A percentile compares a stretch with the other conserved stretches of the same genome.
Conservation (phyloP, 1,140 invertebrate species). For the Idris sp. region DNA sequence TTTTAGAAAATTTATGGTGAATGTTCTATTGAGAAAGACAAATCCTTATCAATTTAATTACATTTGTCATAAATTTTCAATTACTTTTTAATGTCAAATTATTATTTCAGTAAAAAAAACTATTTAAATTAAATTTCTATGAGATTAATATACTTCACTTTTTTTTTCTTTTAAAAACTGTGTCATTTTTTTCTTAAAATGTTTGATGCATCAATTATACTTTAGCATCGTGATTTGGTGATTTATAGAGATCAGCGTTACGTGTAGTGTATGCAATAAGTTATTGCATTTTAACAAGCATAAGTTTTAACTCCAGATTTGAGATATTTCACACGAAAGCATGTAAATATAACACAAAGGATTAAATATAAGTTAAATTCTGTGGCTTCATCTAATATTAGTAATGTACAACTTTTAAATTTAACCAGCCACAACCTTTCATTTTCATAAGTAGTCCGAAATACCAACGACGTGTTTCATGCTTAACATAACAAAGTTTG, state of each 20-base stretch:
- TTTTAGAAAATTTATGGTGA: no score
- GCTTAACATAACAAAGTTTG: constrained; percentile 31
- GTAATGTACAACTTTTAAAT: constrained; percentile 49
- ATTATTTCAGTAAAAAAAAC: no score
- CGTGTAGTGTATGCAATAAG: constrained; percentile 12
- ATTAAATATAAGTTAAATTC: constrained; percentile 48
- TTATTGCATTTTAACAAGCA: constrained; percentile 17
- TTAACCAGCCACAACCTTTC: constrained; percentile 44
- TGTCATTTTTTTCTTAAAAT: no score
- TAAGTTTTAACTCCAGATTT: constrained; percentile 37
- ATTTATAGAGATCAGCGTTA: constrained; percentile 12
- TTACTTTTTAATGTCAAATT: no score
- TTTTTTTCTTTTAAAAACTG: no score
- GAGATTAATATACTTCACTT: no score
- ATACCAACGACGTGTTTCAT: constrained; percentile 43
- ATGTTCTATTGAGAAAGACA: no score
- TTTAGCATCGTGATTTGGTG: constrained; percentile 14
- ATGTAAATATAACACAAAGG: constrained; percentile 42
- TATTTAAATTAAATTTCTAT: no score
- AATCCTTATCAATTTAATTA: no score
- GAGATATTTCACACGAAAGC: constrained; percentile 19
- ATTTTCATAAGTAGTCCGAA: constrained; percentile 46
- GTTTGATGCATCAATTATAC: neutral
- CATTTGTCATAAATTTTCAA: no score
- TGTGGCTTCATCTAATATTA: constrained; percentile 46